Conservation (phyloP, 37 sponge, comb jelly and placozoan genomes). For the Halisarca cf. caerulea region DNA sequence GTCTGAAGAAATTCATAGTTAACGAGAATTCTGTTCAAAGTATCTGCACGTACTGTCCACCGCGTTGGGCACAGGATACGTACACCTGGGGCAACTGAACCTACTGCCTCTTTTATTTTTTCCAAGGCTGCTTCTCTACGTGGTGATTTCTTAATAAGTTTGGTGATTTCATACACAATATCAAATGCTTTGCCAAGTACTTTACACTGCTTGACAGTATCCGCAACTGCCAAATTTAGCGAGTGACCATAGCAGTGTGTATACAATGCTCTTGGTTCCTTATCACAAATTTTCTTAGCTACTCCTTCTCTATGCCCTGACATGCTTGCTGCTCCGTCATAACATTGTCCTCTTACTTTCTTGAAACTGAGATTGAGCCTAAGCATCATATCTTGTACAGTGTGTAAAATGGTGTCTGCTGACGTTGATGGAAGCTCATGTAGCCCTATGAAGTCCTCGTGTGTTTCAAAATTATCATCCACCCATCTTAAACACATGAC, state of each 20-base stretch:
- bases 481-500: background rate
- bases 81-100: background rate
- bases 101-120: background rate
- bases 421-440: background rate
- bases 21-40: background rate
- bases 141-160: background rate
- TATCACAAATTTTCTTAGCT: background rate
- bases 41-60: background rate
- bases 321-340: no score
- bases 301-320: no score
- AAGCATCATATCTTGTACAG: background rate
- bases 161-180: background rate
- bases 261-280: constrained; percentile 1
- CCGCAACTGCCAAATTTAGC: background rate
- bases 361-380: background rate
- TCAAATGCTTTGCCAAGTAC: background rate
- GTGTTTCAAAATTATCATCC: background rate
- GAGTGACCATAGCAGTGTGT: no score
- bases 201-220: background rate
- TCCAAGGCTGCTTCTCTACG: background rate
- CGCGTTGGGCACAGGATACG: background rate
- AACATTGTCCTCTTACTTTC: background rate
- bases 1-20: background rate
- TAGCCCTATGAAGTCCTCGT: no score
- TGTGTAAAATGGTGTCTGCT: background rate